Conservation (phyloP, 2,113 vertebrate species). For the Macrotus californicus region DNA sequence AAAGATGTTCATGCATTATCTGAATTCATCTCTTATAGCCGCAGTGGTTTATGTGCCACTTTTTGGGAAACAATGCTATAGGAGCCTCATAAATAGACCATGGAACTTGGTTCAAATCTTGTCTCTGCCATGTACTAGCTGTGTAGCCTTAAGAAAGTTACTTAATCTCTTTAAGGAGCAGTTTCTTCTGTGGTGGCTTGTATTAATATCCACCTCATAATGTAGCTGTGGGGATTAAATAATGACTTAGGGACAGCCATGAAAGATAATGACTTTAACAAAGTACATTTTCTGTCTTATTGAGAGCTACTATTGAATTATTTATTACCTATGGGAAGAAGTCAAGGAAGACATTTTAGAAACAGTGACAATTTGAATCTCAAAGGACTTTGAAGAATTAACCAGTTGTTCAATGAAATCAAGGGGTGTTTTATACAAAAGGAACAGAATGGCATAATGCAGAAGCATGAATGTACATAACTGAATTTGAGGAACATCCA, state of each 20-base stretch:
- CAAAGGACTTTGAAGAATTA: slow-evolving; percentile 14
- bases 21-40: neutral
- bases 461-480: neutral
- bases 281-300: neutral
- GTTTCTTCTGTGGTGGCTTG: neutral
- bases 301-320: neutral
- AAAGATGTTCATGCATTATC: neutral
- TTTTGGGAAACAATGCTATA: neutral
- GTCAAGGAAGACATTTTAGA: neutral
- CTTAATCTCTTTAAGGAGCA: neutral
- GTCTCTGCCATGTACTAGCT: neutral
- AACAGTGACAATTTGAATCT: neutral
- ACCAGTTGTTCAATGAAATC: neutral
- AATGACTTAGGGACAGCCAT: neutral
- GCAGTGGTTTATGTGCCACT: neutral
- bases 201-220: neutral
- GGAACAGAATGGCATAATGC: neutral
- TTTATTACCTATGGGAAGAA: neutral
- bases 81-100: neutral
- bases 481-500: neutral
- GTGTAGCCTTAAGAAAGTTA: neutral
- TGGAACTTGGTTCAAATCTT: neutral
- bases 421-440: neutral
- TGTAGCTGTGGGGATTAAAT: neutral
- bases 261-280: neutral